phyloP scores from a whole-genome alignment of 2,888 invertebrate genomes.

The Tenthredo amoena region DNA sequence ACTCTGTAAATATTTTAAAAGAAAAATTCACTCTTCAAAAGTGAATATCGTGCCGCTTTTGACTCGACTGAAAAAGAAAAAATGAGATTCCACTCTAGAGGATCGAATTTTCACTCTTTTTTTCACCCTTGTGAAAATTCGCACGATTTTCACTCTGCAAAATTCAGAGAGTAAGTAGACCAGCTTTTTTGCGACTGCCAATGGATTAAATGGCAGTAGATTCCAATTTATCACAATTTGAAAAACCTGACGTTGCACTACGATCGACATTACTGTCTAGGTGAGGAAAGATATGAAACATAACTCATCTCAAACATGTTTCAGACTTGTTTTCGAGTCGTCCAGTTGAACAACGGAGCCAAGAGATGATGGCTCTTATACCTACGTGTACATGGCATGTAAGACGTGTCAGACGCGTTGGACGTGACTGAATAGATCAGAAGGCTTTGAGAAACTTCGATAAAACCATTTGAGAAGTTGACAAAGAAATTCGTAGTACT shows the following conservation, averaged over 20 bases:
- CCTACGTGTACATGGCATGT: neutral
- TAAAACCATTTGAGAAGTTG: neutral
- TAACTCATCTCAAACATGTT: neutral
- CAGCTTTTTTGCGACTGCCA: neutral
- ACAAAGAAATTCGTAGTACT: conserved; percentile 13
- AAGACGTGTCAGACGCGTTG: neutral
- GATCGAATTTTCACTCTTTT: neutral
- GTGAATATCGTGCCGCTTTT: neutral
- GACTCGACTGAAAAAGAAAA: neutral
- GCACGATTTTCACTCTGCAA: neutral
- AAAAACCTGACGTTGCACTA: neutral
- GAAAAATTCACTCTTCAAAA: neutral
- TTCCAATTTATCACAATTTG: neutral
- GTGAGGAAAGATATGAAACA: neutral
- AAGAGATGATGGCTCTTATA: neutral
- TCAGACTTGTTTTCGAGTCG: neutral
- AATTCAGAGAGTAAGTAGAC: neutral
- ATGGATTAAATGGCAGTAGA: neutral
- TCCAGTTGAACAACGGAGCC: neutral
- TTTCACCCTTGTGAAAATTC: neutral
- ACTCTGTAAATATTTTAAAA: neutral
- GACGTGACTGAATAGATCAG: neutral
- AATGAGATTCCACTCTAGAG: neutral
- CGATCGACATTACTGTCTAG: conserved; percentile 18
- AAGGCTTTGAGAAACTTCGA: neutral